Evolutionary conservation across 2,888 invertebrate genomes (phyloP).

Genomic region (Griposia aprilina): DNA sequence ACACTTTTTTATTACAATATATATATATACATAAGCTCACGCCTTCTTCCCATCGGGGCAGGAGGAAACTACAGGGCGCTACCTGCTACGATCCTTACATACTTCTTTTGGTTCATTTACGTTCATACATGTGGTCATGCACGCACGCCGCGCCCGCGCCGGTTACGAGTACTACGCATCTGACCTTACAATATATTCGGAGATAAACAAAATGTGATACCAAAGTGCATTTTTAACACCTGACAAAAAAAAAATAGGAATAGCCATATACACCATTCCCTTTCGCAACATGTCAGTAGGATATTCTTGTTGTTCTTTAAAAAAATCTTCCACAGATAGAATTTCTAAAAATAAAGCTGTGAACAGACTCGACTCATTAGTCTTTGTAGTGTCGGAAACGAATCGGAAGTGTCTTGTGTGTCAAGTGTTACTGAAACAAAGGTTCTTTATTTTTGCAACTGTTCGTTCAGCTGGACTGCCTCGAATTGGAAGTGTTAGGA

Average conservation of each 20-base stretch:
- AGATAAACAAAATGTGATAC: not conserved
- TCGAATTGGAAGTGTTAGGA: not conserved
- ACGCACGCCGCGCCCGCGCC: no score
- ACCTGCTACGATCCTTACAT: no score
- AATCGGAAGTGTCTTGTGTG: constrained; percentile 22
- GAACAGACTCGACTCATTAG: constrained; percentile 46
- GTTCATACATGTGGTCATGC: no score
- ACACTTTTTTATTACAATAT: no score
- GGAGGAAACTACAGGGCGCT: no score
- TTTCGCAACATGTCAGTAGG: constrained; percentile 1
- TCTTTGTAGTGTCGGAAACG: constrained; percentile 47
- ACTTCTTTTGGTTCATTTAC: no score
- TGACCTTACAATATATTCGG: not conserved
- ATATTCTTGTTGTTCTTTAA: constrained; percentile 15
- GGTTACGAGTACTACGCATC: no score
- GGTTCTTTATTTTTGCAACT: constrained; percentile 15
- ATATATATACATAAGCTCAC: no score
- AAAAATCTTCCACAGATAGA: constrained; percentile 20
- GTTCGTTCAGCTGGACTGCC: not conserved
- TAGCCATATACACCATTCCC: not conserved
- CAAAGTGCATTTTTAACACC: constrained; percentile 4
- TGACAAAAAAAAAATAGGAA: not conserved
- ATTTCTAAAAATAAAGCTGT: constrained; percentile 45
- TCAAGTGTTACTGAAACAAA: constrained; percentile 32
- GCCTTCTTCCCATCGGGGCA: no score